Conservation (phyloP, 2,113 vertebrate genomes). For the Microcebus tavaratra region DNA sequence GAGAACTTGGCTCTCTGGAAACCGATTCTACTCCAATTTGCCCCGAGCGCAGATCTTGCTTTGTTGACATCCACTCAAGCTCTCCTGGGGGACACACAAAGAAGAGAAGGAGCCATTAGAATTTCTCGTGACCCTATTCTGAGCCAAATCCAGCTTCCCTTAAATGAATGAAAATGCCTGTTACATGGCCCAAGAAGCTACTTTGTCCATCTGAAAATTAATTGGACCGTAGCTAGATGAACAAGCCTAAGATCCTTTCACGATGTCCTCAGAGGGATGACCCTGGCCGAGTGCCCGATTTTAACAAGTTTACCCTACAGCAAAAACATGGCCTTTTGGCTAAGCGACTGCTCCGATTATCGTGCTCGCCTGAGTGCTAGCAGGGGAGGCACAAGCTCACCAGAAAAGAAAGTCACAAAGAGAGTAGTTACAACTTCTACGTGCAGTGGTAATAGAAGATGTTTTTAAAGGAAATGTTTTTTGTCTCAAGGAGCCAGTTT, state of each 20-base stretch:
- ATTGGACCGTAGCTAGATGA: slow-evolving; percentile 73
- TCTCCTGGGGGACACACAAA: slow-evolving; percentile 69
- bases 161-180: slow-evolving; percentile 77
- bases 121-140: slow-evolving; percentile 69
- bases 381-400: background rate
- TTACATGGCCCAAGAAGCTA: slow-evolving; percentile 68
- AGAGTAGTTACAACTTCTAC: slow-evolving; percentile 10
- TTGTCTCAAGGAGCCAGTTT: background rate
- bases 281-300: slow-evolving; percentile 70
- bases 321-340: slow-evolving; percentile 70
- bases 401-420: background rate
- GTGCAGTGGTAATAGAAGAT: background rate
- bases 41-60: slow-evolving; percentile 73
- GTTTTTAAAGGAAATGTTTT: background rate
- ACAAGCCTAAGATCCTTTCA: slow-evolving; percentile 55
- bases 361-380: slow-evolving; percentile 52
- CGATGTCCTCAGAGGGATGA: slow-evolving; percentile 63
- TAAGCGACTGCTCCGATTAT: slow-evolving; percentile 30
- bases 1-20: slow-evolving; percentile 68
- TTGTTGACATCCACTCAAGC: slow-evolving; percentile 71
- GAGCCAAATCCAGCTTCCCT: slow-evolving; percentile 69
- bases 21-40: slow-evolving; percentile 49
- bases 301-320: slow-evolving; percentile 76
- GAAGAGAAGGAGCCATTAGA: slow-evolving; percentile 74
- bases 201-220: slow-evolving; percentile 79